Base-by-base conservation (phyloP, 2,888 invertebrate species). In the Argynnis bischoffii region DNA sequence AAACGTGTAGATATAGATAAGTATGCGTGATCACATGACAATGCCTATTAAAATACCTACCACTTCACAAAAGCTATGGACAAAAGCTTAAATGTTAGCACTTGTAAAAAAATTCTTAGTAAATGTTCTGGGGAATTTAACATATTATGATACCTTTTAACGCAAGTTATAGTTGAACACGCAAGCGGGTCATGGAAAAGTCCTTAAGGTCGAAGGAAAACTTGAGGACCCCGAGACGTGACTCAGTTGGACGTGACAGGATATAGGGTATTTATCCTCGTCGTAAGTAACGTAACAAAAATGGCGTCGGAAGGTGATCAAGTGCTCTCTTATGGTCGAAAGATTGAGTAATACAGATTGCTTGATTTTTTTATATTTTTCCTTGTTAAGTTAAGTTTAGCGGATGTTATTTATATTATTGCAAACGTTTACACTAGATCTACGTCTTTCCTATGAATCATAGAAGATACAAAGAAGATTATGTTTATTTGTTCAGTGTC, bases 151-250 rank as follows among this genome's bases (percentile, higher is more conserved):
- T 41, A 41, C 35, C 35, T 41, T 41, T 41, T 8, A 41, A 41
- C 35, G 11, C 35, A 41, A 41, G 35, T 41, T 16, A 55, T n/a
- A 55, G 26, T 53, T 53, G 18, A 59, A 61, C 61, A 69, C 54
- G 50, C 53, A 82, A 81, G 63, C 79, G 64, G 81, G 86, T 82
- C 87, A 87, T 82, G 85, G 86, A 79, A 75, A 81, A 74, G 71
- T 80, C 83, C 81, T 81, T 69, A 73, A 64, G 60, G 56, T 67
- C 63, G 47, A 70, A 74, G 74, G 69, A 31, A 48, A 59, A 47
- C 63, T 51, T 55, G 55, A 67, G 71, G 66, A 72, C 70, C 68
- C 69, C 69, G 68, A 66, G 66, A 77, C 77, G 75, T 76, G 77
- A 77, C 73, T 71, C 69, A 72, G 50, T 48, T 66, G 56, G 67